A percentile compares a stretch with the other conserved stretches of the same genome.
phyloP scores from a whole-genome alignment of 2,797 vertebrate genomes.

The Enteromius treurensis region DNA sequence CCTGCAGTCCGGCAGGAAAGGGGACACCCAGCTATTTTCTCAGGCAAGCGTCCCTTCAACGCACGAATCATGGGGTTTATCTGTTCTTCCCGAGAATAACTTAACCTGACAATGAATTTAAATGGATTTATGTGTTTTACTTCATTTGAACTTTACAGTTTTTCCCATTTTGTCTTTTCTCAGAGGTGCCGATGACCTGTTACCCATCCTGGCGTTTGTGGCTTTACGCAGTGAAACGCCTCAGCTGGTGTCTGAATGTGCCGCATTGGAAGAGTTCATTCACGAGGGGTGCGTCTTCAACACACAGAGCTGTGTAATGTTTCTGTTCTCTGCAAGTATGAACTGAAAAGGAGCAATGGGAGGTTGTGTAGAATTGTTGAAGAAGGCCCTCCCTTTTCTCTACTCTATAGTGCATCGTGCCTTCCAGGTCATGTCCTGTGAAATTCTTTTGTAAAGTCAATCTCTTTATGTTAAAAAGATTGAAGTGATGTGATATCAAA shows the following conservation, averaged over 20 bases:
- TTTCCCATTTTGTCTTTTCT: neutral
- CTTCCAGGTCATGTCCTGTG: neutral
- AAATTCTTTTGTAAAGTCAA: neutral
- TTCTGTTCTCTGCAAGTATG: neutral
- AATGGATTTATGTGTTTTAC: neutral
- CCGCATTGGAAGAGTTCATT: conserved; percentile 94
- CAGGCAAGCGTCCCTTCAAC: conserved; percentile 69
- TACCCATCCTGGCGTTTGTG: conserved; percentile 94
- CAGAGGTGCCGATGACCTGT: conserved; percentile 92
- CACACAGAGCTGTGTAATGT: neutral
- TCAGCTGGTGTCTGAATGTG: conserved; percentile 91
- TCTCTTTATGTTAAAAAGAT: neutral
- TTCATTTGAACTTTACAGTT: neutral
- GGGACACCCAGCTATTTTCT: conserved; percentile 68
- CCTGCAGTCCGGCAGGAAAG: conserved; percentile 60
- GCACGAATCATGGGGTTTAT: neutral
- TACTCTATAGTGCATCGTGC: neutral
- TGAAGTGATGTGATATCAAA: neutral
- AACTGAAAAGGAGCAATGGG: neutral
- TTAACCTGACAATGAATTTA: neutral
- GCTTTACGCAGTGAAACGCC: conserved; percentile 86
- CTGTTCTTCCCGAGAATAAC: neutral
- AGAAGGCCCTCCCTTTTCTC: too few species aligned
- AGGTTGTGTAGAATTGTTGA: neutral
- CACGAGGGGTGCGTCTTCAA: conserved; percentile 86